Evolutionary conservation across 2,797 vertebrate genomes (phyloP), one percentile per base, ranked within the genome.

Genomic region (Anas capensis): DNA sequence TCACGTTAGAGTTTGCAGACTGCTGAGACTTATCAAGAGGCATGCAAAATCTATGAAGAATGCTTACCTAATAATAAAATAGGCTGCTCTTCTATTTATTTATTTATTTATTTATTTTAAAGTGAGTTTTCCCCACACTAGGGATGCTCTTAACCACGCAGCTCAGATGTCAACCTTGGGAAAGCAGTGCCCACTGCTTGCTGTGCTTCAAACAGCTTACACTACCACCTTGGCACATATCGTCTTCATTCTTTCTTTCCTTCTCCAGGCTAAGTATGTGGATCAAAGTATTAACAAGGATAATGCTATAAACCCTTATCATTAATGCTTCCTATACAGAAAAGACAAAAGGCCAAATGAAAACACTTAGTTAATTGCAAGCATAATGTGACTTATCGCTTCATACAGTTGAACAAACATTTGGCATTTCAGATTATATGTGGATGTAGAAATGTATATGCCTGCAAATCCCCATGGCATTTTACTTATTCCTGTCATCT

Each of bases 1-100:
- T 46, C 64, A 76, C 21, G 44, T 46, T 10, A 77, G 46, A 73
- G 73, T 82, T 60, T 82, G 51, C 51, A 46, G 76, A 33, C 51
- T 40, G 42, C 56, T 69, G 33, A 88, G 20, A 64, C 58, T 93
- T 77, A 70, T 51, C 82, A 66, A 48, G 64, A 90, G 86, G 19
- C 71, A 70, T 23, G 88, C 81, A 87, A 92, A 93, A 80, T 38
- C 34, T 77, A 40, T 16, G 29, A 81, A 20, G 49, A 57, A 88
- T 76, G 84, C 82, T 42, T 89, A 27, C 79, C 53, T 71, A 36
- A 36, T 36, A 36, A 36, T 36, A 36, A 14, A 1, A 61, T 29
- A 80, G 58, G 36, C 68, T n/a, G 8, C 66, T 29, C 51, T 64
- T 76, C 19, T 75, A 78, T 78, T 83, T 78, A 78, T 78, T 83